phyloP scores from a whole-genome alignment of 2,888 invertebrate genomes.

The Macrosoma leucophasiata region DNA sequence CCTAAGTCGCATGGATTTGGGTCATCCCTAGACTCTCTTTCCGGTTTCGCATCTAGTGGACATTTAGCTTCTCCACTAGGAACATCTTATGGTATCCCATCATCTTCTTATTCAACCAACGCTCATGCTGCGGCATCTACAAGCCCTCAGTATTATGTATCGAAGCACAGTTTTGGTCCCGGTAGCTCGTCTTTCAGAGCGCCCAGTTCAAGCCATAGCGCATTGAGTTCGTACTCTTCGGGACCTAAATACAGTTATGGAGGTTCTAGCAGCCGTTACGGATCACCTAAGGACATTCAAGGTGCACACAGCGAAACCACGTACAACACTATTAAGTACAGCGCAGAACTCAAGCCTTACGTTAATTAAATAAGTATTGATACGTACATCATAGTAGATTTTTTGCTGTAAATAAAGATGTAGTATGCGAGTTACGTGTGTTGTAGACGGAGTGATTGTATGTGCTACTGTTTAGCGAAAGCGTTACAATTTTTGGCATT shows the following conservation, averaged over 20 bases:
- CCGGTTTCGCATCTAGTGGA: slow-evolving; percentile 48
- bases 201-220: slow-evolving; percentile 43
- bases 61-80: slow-evolving; percentile 49
- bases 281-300: slow-evolving; percentile 49
- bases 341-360: slow-evolving; percentile 62
- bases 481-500: slow-evolving; percentile 32
- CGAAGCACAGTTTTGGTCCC: slow-evolving; percentile 49
- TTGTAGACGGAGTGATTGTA: slow-evolving; percentile 28
- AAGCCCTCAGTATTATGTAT: slow-evolving; percentile 51
- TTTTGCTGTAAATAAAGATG: slow-evolving; percentile 18
- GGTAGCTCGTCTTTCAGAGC: slow-evolving; percentile 52
- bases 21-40: slow-evolving; percentile 43
- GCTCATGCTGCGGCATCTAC: slow-evolving; percentile 47
- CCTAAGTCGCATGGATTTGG: slow-evolving; percentile 46
- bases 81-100: slow-evolving; percentile 49
- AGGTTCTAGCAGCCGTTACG: slow-evolving; percentile 44
- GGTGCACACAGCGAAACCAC: slow-evolving; percentile 59
- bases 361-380: slow-evolving; percentile 37
- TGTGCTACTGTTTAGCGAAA: slow-evolving; percentile 34
- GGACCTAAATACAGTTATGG: slow-evolving; percentile 55
- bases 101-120: slow-evolving; percentile 40
- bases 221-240: slow-evolving; percentile 47
- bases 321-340: slow-evolving; percentile 71
- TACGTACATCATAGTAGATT: slow-evolving; percentile 6
- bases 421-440: slow-evolving; percentile 28